Evolutionary conservation across 2,888 invertebrate genomes (phyloP), one percentile per base, ranked within the genome.

Genomic region (Lamellibrachia satsuma): DNA sequence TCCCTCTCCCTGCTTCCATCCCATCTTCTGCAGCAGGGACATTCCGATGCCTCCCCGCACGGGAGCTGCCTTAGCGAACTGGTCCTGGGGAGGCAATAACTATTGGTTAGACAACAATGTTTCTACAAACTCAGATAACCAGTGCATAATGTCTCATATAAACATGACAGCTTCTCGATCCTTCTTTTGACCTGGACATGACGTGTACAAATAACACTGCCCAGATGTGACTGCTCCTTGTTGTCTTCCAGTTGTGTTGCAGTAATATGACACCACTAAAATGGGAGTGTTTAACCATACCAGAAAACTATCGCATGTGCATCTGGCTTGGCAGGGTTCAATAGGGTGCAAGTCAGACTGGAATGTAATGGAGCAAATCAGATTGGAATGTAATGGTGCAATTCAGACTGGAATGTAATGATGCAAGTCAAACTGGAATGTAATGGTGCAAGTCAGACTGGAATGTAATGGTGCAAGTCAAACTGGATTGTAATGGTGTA

Each of bases 11-110:
- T 99, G 99, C 94, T 98, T 98, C 99, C 99, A 99, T 91, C 99
- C 99, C 99, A 99, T 99, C 97, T 99, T 99, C 97, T 99, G 98
- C 91, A 99, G 97, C 94, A 99, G 97, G 95, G 98, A 98, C 98
- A 99, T 98, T 52, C 99, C 99, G 98, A 99, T 98, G 15, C 99
- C 99, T 92, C 99, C 98, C 92, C 98, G 98, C 1, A 99, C 98
- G 0, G 99, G 99, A 93, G 98, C 98, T n/a, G 99, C 98, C 15
- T 97, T 98, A 94, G 98, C 98, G 94, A 99, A 97, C 97, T 98
- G 98, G 97, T 99, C 99, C 98, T 99, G 97, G 27, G 90, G 22
- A 75, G 75, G 22, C 9, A 52, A 57, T 92, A 39, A 92, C 11
- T 27, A 92, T 39, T 9, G 52, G 52, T 57, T 15, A 60, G 91